Percentiles rank a stretch among this genome's conserved stretches.
Conservation (phyloP, 2,797 vertebrate genomes). For the Bovichtus variegatus region DNA sequence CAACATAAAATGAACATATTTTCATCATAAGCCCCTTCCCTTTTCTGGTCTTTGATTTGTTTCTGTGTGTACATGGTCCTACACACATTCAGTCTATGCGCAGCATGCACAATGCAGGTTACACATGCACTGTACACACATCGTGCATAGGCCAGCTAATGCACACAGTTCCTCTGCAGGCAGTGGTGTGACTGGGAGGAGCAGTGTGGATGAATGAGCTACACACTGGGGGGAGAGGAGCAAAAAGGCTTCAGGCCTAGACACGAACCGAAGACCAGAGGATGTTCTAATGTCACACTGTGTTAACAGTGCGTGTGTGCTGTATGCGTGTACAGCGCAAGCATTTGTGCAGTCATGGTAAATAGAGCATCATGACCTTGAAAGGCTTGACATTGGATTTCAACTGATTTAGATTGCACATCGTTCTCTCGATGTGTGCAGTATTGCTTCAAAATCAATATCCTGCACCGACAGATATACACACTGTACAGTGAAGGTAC, state of each 20-base stretch:
- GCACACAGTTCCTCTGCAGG: constrained; percentile 22
- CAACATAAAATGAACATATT: constrained; percentile 8
- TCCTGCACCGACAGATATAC: background rate
- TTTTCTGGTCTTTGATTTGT: constrained; percentile 10
- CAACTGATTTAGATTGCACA: constrained; percentile 30
- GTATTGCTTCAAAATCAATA: background rate
- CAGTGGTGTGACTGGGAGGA: constrained; percentile 42
- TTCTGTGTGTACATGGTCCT: background rate
- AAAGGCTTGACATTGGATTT: constrained; percentile 33
- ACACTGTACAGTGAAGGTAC: too few relatives aligned
- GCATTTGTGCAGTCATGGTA: constrained; percentile 5
- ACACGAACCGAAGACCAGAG: constrained; percentile 18
- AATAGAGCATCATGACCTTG: constrained; percentile 55
- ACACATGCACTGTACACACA: constrained; percentile 8
- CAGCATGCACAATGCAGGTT: background rate
- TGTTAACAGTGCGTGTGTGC: constrained; percentile 10
- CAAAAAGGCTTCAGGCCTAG: constrained; percentile 41
- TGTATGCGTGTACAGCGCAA: background rate
- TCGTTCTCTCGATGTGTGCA: background rate
- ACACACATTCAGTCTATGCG: background rate
- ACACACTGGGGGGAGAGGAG: constrained; percentile 11
- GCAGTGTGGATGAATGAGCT: constrained; percentile 32
- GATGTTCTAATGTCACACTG: constrained; percentile 38
- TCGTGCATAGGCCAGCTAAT: constrained; percentile 8
- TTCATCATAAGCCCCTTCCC: background rate